Evolutionary conservation across 2,797 vertebrate species (phyloP), one percentile per base, ranked within the genome.

Genomic region (Triplophysa bombifrons): DNA sequence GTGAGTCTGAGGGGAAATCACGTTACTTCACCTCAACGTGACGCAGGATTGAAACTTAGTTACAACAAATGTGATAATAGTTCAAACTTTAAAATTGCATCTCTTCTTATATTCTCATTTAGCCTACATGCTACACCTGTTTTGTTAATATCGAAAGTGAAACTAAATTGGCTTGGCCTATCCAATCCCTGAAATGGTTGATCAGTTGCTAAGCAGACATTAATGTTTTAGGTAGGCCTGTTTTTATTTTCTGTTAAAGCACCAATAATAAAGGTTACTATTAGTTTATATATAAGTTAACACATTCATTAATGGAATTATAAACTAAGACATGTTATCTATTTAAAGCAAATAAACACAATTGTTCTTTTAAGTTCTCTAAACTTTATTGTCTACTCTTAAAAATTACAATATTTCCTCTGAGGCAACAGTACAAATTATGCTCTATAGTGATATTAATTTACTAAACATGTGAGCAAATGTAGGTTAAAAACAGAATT

Each of bases 191-290:
- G 44, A 5, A 11, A 16, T 41, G 17, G 1, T 46, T 38, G 1
- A 55, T 38, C 60, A 30, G 76, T 79, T 72, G 60, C 60, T 65
- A 72, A 60, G 76, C 69, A 79, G 76, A 79, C 20, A 19, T 65
- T 10, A 1, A 20, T 64, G 22, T 55, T 22, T 30, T 20, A 79
- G 76, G 76, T 79, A 2, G 11, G 2, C 9, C 63, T 19, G 25
- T 61, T 16, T 34, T 10, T 22, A 19, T 13, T 46, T 14, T 30
- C 16, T 19, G 25, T 19, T 60, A 76, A 41, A 41, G 14, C n/a
- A 22, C 2, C 60, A 19, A 38, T 38, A 38, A 38, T 6, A 12
- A 58, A 68, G 16, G 8, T 48, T 30, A 1, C 2, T 68, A 2
- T n/a, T 27, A 2, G 14, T 41, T 41, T 38, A 22, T 4, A 74